Percentiles rank a stretch among this genome's conserved stretches.
Conservation (phyloP, 2,797 vertebrate species). For the Pseudocheirus occidentalis region DNA sequence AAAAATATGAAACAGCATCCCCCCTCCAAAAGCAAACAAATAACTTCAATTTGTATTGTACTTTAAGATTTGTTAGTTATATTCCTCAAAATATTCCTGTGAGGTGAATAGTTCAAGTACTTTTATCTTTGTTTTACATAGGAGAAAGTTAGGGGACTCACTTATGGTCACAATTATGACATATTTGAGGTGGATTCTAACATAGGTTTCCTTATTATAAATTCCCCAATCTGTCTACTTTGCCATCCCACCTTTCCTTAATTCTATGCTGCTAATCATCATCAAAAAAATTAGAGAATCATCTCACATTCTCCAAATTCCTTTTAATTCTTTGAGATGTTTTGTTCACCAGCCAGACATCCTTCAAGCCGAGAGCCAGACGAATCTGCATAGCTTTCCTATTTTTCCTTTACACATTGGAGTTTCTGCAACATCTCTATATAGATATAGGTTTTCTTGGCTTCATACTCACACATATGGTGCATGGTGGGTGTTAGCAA, state of each 20-base stretch:
- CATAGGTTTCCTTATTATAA: background rate
- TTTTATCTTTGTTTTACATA: background rate
- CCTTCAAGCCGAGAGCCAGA: slow-evolving; percentile 15
- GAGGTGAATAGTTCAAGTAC: background rate
- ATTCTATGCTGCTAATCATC: background rate
- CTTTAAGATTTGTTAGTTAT: background rate
- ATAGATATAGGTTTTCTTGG: background rate
- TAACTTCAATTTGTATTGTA: background rate
- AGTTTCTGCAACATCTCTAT: background rate
- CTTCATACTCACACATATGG: background rate
- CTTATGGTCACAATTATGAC: background rate
- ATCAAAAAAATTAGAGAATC: background rate
- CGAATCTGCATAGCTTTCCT: background rate
- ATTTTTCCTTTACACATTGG: slow-evolving; percentile 2
- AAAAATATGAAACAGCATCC: background rate
- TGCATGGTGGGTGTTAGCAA: background rate
- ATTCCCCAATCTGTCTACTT: background rate
- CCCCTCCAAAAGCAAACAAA: background rate
- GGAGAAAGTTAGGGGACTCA: background rate
- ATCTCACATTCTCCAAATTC: background rate
- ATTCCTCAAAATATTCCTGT: background rate
- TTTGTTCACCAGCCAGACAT: slow-evolving; percentile 4
- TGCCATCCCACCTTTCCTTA: background rate
- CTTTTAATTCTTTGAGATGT: background rate
- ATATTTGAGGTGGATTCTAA: background rate